These are phyloP conservation scores for Halotydeus destructor DNA, from an alignment of 1,140 invertebrate genomes.

Conservation along the genomic window DNA sequence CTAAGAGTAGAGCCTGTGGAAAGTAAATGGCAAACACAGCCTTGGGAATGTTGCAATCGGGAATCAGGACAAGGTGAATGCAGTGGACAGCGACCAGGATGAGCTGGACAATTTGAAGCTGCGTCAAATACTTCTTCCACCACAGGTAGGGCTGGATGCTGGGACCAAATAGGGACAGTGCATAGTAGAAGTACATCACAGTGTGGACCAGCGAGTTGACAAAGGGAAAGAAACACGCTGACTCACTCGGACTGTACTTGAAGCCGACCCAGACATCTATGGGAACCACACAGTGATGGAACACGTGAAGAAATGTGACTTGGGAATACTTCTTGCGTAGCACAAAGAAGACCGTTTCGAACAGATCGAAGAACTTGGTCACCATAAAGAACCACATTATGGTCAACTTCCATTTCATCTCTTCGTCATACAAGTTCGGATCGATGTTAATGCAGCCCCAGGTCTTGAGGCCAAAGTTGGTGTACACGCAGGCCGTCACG, in stretches of 20 bases:
- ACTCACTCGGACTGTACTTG: conserved; percentile 3
- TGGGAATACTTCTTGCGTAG: conserved; percentile 66
- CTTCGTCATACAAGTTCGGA: neutral
- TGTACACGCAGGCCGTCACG: neutral
- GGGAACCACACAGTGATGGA: conserved; percentile 46
- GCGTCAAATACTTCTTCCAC: conserved; percentile 37
- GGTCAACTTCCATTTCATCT: neutral
- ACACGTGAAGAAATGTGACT: conserved; percentile 66
- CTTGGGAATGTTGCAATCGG: conserved; percentile 3
- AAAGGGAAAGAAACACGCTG: conserved; percentile 16
- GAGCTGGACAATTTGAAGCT: conserved; percentile 28
- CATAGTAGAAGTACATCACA: conserved; percentile 35
- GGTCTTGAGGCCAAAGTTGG: conserved; percentile 1
- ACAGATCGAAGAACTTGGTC: neutral
- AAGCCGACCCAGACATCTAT: conserved; percentile 8
- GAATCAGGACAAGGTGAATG: neutral
- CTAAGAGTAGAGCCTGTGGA: neutral
- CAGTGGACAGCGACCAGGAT: conserved; percentile 23
- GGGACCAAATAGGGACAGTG: conserved; percentile 31
- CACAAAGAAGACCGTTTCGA: conserved; percentile 47
- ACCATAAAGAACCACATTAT: neutral
- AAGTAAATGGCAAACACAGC: neutral
- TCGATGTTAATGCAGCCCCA: neutral
- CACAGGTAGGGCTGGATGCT: conserved; percentile 31
- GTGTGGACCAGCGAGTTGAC: conserved; percentile 39